Conservation (phyloP, 2,113 vertebrate genomes). For the Stegostoma tigrinum region DNA sequence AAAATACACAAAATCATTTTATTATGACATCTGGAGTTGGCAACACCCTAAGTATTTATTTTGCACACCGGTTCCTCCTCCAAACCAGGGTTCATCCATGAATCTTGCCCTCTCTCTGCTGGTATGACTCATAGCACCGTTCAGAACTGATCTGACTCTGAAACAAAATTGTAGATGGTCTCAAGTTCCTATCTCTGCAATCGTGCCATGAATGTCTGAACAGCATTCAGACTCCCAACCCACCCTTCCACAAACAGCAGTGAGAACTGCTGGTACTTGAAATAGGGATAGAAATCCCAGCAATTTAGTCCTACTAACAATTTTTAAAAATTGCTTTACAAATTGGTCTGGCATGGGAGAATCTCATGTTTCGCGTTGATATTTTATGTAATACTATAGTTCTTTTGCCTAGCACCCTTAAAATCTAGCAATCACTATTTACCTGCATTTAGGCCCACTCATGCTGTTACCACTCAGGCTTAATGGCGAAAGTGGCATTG, state of each 20-base stretch:
- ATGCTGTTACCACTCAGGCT: not conserved
- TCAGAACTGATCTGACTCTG: not conserved
- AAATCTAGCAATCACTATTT: not conserved
- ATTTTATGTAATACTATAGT: not conserved
- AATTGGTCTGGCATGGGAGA: not conserved
- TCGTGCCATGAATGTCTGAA: not conserved
- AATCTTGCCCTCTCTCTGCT: not conserved
- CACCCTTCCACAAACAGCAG: not conserved
- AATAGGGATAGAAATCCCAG: not conserved
- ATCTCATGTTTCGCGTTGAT: not conserved
- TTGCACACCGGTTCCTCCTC: too few relatives aligned
- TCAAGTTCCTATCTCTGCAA: not conserved
- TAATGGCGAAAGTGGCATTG: not conserved
- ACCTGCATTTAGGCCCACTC: not conserved
- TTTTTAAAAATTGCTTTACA: not conserved
- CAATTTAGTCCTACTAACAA: not conserved
- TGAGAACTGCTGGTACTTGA: not conserved
- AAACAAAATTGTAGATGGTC: not conserved
- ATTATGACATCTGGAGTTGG: too few relatives aligned
- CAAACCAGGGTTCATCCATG: too few relatives aligned
- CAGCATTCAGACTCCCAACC: not conserved
- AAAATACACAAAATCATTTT: too few relatives aligned
- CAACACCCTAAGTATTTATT: too few relatives aligned
- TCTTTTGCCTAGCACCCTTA: not conserved
- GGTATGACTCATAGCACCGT: not conserved